These are phyloP conservation scores for Takifugu rubripes DNA, from an alignment of 2,797 vertebrate genomes.

Conservation along the genomic window DNA sequence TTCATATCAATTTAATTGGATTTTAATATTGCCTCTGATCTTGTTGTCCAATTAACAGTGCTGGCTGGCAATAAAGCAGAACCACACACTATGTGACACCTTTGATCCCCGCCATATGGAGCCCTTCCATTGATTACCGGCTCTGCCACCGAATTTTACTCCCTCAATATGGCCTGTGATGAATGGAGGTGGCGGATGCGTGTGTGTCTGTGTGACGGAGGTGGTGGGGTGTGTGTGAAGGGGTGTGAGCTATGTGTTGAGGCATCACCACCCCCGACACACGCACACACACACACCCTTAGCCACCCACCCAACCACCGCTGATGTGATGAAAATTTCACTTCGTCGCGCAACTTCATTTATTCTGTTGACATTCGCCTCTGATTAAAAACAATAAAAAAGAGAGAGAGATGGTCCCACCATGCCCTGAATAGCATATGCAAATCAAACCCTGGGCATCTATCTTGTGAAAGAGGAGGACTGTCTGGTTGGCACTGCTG, in stretches of 20 bases:
- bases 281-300: background rate
- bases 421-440: slow-evolving; percentile 97
- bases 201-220: slow-evolving; percentile 14
- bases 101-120: slow-evolving; percentile 99
- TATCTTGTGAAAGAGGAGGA: slow-evolving; percentile 93
- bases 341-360: slow-evolving; percentile 99
- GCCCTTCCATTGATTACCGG: slow-evolving; percentile 99
- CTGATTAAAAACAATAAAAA: slow-evolving; percentile 99
- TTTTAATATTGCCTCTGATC: slow-evolving; percentile 99
- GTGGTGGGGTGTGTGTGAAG: slow-evolving; percentile 7
- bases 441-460: slow-evolving; percentile 96
- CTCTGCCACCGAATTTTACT: slow-evolving; percentile 92
- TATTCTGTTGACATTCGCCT: slow-evolving; percentile 99
- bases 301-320: slow-evolving; percentile 61
- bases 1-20: slow-evolving; percentile 99
- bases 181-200: slow-evolving; percentile 84
- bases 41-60: slow-evolving; percentile 99
- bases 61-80: slow-evolving; percentile 99
- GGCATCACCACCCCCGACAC: slow-evolving; percentile 53
- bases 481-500: slow-evolving; percentile 32
- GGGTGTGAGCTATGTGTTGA: slow-evolving; percentile 53
- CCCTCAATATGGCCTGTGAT: slow-evolving; percentile 99
- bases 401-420: slow-evolving; percentile 81
- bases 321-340: slow-evolving; percentile 99
- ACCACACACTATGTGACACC: slow-evolving; percentile 99